Percentiles rank a stretch among this genome's conserved stretches.
These are phyloP conservation scores for Cosmia pyralina DNA, from an alignment of 2,888 invertebrate species.

Conservation along the genomic window DNA sequence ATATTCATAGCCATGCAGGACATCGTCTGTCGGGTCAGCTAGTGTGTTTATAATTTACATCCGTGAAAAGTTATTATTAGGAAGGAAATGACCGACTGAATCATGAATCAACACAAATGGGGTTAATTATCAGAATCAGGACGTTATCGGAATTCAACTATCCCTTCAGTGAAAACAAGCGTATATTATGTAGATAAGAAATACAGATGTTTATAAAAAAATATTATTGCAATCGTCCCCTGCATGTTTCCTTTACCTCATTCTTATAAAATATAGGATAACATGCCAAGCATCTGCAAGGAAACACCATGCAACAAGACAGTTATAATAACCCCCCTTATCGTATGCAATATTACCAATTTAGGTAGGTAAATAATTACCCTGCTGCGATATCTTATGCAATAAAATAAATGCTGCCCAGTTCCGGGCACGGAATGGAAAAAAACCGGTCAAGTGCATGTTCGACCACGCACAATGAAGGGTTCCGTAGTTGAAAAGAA, in stretches of 20 bases:
- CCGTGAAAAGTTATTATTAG: not conserved
- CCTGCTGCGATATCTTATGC: conserved; percentile 49
- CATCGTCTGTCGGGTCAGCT: too few species aligned
- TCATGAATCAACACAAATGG: not conserved
- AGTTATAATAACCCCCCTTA: conserved; percentile 31
- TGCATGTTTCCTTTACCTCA: not conserved
- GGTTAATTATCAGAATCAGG: not conserved
- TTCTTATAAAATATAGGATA: conserved; percentile 1
- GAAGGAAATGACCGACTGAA: too few species aligned
- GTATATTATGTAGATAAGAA: too few species aligned
- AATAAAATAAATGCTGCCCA: conserved; percentile 68
- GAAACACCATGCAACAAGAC: conserved; percentile 11
- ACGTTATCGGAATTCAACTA: not conserved
- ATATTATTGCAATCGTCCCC: not conserved
- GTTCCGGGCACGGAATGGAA: conserved; percentile 51
- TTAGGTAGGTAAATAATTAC: conserved; percentile 60
- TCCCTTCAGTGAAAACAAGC: too few species aligned
- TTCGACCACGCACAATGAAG: too few species aligned
- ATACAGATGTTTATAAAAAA: not conserved
- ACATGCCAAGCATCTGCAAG: conserved; percentile 22
- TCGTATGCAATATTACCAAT: conserved; percentile 43
- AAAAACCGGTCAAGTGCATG: too few species aligned
- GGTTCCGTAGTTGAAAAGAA: too few species aligned
- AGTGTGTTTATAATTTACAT: not conserved
- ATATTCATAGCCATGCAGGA: too few species aligned